Evolutionary conservation across 2,888 invertebrate species (phyloP).

Genomic region (Heliconius erato): DNA sequence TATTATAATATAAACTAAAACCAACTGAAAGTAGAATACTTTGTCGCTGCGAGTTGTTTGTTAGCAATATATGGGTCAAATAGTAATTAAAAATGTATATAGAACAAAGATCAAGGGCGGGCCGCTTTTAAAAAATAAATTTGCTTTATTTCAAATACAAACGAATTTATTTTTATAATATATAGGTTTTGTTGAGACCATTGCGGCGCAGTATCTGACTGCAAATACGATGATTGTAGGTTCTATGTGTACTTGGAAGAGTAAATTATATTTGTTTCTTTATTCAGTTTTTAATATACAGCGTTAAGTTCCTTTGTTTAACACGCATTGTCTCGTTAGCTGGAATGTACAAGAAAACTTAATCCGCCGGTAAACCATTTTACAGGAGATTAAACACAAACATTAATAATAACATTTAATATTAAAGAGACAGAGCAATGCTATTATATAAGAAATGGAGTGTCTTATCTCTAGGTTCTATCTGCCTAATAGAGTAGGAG

Average conservation of each 20-base stretch:
- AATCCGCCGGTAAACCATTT: too few species aligned
- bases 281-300: neutral
- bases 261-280: too few species aligned
- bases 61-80: constrained; percentile 23
- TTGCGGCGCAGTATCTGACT: neutral
- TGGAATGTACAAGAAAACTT: too few species aligned
- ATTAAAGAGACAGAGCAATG: too few species aligned
- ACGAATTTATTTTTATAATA: neutral
- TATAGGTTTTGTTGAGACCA: neutral
- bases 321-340: too few species aligned
- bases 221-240: neutral
- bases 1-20: neutral
- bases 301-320: neutral
- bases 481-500: too few species aligned
- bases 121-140: constrained; percentile 7
- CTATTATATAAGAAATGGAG: too few species aligned
- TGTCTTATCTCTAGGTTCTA: neutral
- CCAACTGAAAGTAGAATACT: constrained; percentile 8
- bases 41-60: constrained; percentile 19
- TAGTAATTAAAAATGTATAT: constrained; percentile 29
- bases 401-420: too few species aligned
- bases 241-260: too few species aligned
- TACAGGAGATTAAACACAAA: too few species aligned
- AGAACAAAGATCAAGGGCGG: constrained; percentile 25
- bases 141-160: neutral